phyloP scores from a whole-genome alignment of 2,797 vertebrate genomes.

The Synanceia verrucosa region DNA sequence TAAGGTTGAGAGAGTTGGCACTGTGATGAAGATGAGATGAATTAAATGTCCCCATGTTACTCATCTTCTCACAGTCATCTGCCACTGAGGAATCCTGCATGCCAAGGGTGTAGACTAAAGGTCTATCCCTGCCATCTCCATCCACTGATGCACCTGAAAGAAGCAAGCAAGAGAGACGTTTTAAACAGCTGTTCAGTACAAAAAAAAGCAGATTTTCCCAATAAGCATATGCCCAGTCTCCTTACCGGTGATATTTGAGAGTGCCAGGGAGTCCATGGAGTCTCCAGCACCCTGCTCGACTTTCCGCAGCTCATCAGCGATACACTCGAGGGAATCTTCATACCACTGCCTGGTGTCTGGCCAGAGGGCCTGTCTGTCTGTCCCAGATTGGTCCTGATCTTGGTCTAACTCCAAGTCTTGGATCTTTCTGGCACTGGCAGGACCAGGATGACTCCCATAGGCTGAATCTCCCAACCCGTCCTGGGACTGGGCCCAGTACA shows the following conservation, averaged over 20 bases:
- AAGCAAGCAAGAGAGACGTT: neutral
- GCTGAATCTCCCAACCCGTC: conserved; percentile 96
- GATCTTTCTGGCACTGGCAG: conserved; percentile 93
- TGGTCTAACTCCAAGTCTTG: conserved; percentile 94
- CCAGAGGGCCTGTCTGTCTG: conserved; percentile 83
- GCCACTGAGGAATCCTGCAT: conserved; percentile 80
- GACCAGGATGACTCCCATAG: conserved; percentile 95
- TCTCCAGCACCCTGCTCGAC: conserved; percentile 89
- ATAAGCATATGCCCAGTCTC: neutral
- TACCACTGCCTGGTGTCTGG: conserved; percentile 89
- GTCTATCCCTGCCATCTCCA: conserved; percentile 86
- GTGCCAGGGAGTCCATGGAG: conserved; percentile 95
- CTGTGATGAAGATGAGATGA: conserved; percentile 94
- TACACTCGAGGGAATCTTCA: conserved; percentile 91
- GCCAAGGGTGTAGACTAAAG: conserved; percentile 85
- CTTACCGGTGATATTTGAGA: conserved; percentile 97
- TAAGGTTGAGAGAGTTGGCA: conserved; percentile 89
- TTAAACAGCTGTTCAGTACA: neutral
- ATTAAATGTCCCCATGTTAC: conserved; percentile 96
- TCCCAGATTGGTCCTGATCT: conserved; percentile 67
- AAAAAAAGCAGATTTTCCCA: neutral
- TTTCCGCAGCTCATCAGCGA: conserved; percentile 90
- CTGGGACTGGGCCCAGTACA: conserved; percentile 96
- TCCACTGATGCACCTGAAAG: conserved; percentile 90
- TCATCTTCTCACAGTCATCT: conserved; percentile 95